Conservation (phyloP, 2,113 vertebrate species). For the Cnemophilus loriae region DNA sequence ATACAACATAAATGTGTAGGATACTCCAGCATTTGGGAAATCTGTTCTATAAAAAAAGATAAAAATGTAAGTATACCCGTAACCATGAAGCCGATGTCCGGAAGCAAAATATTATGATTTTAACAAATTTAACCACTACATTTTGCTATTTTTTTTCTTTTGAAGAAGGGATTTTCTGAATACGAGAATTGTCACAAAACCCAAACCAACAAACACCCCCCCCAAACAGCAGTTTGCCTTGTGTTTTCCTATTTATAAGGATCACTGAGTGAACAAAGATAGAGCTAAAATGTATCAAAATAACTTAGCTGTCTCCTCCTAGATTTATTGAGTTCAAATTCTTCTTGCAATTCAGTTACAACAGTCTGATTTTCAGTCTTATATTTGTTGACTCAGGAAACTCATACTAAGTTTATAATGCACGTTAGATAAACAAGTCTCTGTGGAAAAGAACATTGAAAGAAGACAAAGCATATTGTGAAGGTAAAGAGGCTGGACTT, state of each 20-base stretch:
- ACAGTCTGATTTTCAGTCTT: background rate
- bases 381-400: background rate
- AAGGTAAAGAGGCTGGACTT: background rate
- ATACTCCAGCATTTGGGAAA: background rate
- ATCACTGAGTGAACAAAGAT: background rate
- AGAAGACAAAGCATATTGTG: background rate
- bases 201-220: rapidly evolving
- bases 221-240: background rate
- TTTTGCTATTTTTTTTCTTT: background rate
- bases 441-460: background rate
- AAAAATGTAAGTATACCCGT: background rate
- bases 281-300: background rate
- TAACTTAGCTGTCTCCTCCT: background rate
- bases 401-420: background rate
- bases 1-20: background rate
- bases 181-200: background rate
- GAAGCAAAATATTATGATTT: background rate
- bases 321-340: background rate
- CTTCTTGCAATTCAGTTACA: background rate
- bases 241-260: background rate
- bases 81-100: background rate
- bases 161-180: background rate
- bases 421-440: background rate
- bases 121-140: background rate
- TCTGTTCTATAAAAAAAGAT: background rate